These are phyloP conservation scores for Cinara cedri DNA, from an alignment of 2,888 invertebrate genomes.

Conservation along the genomic window DNA sequence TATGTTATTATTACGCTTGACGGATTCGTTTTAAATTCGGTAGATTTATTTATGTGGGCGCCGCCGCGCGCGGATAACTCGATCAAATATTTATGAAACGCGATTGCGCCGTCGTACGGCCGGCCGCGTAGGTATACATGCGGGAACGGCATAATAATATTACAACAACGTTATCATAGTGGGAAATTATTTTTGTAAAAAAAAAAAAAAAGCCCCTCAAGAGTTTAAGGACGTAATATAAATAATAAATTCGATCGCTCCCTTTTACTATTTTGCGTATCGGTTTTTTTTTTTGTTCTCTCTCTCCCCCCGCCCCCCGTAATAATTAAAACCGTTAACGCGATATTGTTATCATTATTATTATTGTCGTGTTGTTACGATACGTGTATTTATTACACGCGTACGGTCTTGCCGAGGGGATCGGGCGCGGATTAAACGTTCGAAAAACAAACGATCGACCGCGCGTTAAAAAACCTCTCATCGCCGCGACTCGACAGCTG, in stretches of 20 bases:
- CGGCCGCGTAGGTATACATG: too few species aligned
- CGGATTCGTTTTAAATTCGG: conserved; percentile 14
- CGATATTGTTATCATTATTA: too few species aligned
- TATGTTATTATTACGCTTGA: not conserved
- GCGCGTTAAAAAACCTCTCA: conserved; percentile 1
- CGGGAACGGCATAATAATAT: conserved; percentile 7
- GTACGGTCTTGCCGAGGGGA: not conserved
- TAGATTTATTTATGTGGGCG: conserved; percentile 34
- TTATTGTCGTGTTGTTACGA: too few species aligned
- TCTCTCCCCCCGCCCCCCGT: too few species aligned
- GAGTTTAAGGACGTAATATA: too few species aligned
- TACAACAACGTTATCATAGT: not conserved
- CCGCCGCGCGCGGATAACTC: not conserved
- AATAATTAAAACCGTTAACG: too few species aligned
- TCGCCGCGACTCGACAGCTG: too few species aligned
- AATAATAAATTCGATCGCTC: too few species aligned
- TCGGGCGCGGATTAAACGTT: conserved; percentile 23
- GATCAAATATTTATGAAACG: conserved; percentile 47
- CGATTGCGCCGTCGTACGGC: not conserved
- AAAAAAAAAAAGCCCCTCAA: too few species aligned
- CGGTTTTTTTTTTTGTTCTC: too few species aligned
- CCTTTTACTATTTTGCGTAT: too few species aligned
- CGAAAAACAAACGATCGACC: conserved; percentile 9
- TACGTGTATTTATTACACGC: too few species aligned
- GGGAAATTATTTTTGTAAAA: not conserved